Evolutionary conservation across 1,140 invertebrate genomes (phyloP).

Genomic region (Pachypeltis micranthus): DNA sequence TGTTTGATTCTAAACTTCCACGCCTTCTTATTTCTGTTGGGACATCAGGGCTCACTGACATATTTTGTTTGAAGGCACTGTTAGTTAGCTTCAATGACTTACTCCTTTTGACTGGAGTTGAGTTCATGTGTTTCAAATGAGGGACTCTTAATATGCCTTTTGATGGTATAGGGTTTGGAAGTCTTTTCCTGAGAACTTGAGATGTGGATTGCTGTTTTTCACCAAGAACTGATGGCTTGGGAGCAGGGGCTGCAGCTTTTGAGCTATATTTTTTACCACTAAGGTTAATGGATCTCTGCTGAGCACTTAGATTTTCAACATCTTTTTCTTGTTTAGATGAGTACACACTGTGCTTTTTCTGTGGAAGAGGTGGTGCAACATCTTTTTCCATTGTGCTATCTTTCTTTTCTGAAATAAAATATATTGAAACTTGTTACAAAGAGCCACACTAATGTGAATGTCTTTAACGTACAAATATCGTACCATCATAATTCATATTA

Average conservation of each 20-base stretch:
- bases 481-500: slow-evolving; percentile 9
- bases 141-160: slow-evolving; percentile 24
- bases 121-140: slow-evolving; percentile 19
- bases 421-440: no score
- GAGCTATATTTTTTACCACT: neutral
- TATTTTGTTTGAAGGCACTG: slow-evolving; percentile 18
- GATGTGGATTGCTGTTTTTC: neutral
- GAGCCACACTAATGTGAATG: no score
- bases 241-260: slow-evolving; percentile 16
- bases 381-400: slow-evolving; percentile 29
- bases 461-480: no score
- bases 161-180: slow-evolving; percentile 20
- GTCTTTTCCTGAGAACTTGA: neutral
- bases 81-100: slow-evolving; percentile 35
- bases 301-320: slow-evolving; percentile 31
- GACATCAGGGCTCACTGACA: slow-evolving; percentile 15
- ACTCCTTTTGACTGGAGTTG: slow-evolving; percentile 31
- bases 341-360: slow-evolving; percentile 24
- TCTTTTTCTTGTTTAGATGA: slow-evolving; percentile 34
- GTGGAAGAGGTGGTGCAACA: slow-evolving; percentile 26
- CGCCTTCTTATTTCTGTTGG: slow-evolving; percentile 11
- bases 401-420: slow-evolving; percentile 27
- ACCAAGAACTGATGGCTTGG: neutral
- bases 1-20: slow-evolving; percentile 23
- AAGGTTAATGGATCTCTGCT: slow-evolving; percentile 16